Percentiles rank a stretch among this genome's conserved stretches.
Evolutionary conservation across 1,140 invertebrate species (phyloP).

Genomic region (Euborellia annulipes): DNA sequence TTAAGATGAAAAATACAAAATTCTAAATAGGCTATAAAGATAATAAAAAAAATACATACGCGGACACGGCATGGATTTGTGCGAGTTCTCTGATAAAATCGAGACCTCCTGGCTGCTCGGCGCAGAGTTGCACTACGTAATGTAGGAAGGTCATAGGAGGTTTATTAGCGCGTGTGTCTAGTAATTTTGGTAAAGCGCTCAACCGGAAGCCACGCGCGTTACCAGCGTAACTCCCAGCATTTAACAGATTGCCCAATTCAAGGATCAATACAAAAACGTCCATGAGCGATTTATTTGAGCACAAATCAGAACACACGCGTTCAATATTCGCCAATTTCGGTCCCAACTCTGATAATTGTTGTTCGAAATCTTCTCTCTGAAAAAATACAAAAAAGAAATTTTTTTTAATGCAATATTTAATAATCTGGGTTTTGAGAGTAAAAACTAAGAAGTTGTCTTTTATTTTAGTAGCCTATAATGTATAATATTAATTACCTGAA

Average conservation of each 20-base stretch:
- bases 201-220: conserved; percentile 41
- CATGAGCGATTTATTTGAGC: conserved; percentile 23
- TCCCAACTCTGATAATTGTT: conserved; percentile 29
- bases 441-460: no score
- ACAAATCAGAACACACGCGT: conserved; percentile 23
- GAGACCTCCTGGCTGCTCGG: conserved; percentile 19
- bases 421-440: no score
- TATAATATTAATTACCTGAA: conserved; percentile 16
- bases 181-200: conserved; percentile 34
- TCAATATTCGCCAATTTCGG: conserved; percentile 30
- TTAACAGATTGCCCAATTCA: conserved; percentile 33
- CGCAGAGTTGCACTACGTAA: conserved; percentile 31
- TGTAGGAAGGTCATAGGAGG: conserved; percentile 39
- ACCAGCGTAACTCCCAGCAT: conserved; percentile 38
- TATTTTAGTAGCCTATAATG: neutral
- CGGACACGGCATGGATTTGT: conserved; percentile 21
- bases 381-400: conserved; percentile 1
- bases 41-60: conserved; percentile 18
- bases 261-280: conserved; percentile 31
- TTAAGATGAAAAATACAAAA: no score
- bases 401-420: no score
- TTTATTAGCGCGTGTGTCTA: conserved; percentile 38
- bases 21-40: no score
- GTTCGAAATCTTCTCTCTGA: conserved; percentile 35
- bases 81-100: conserved; percentile 22